A percentile compares a stretch with the other conserved stretches of the same genome.
These are phyloP conservation scores for Pagetopsis macropterus DNA, from an alignment of 2,797 vertebrate genomes.

Conservation along the genomic window DNA sequence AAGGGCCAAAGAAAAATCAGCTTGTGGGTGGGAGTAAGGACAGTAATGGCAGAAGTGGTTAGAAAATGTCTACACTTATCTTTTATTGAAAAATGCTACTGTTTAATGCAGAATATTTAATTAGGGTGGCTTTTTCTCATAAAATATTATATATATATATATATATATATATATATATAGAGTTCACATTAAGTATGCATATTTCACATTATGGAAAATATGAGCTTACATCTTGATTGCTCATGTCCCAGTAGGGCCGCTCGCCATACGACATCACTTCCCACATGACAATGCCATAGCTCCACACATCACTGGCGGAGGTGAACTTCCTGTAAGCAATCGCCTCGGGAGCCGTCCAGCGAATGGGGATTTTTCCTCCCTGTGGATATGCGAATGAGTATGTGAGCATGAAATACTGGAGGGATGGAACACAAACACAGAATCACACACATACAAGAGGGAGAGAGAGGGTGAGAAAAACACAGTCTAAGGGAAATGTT, in stretches of 20 bases:
- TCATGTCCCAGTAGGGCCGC: slow-evolving; percentile 99
- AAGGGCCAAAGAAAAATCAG: background rate
- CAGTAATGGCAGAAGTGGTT: slow-evolving; percentile 5
- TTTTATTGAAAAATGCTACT: background rate
- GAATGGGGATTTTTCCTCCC: slow-evolving; percentile 99
- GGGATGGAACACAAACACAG: slow-evolving; percentile 81
- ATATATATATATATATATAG: too few relatives aligned
- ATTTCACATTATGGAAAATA: background rate
- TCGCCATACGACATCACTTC: slow-evolving; percentile 99
- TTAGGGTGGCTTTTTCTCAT: background rate
- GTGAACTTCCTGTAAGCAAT: slow-evolving; percentile 99
- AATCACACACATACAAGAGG: slow-evolving; percentile 79
- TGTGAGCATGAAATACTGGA: slow-evolving; percentile 85
- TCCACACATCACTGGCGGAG: slow-evolving; percentile 98
- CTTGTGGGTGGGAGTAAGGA: too few relatives aligned
- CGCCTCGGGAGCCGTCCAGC: slow-evolving; percentile 98
- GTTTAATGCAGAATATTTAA: background rate
- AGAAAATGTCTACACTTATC: background rate
- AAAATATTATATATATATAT: too few relatives aligned
- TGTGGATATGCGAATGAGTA: slow-evolving; percentile 86
- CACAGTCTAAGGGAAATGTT: slow-evolving; percentile 61
- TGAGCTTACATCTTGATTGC: slow-evolving; percentile 96
- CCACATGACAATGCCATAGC: slow-evolving; percentile 99
- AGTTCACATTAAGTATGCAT: background rate
- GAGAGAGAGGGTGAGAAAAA: slow-evolving; percentile 77